Conservation (phyloP, 2,888 invertebrate species). For the Xestia rhomboidea region DNA sequence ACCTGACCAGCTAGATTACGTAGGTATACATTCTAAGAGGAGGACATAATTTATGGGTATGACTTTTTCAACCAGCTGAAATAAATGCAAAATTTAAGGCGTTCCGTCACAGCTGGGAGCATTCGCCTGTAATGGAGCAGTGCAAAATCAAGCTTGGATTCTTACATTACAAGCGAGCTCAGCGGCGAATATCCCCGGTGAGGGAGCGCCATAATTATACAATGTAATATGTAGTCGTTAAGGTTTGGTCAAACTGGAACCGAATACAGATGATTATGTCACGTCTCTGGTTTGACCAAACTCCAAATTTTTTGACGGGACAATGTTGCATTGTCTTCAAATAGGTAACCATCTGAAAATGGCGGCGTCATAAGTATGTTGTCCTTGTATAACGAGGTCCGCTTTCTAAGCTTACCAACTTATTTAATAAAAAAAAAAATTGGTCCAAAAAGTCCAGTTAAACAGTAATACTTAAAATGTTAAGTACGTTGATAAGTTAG, state of each 20-base stretch:
- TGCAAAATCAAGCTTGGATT: too few relatives aligned
- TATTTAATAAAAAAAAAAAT: background rate
- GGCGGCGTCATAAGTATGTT: background rate
- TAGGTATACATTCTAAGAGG: background rate
- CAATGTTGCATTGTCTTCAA: background rate
- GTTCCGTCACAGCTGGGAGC: background rate
- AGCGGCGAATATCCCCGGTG: background rate
- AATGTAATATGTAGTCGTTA: background rate
- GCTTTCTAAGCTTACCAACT: background rate
- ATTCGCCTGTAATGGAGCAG: background rate
- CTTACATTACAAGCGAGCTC: too few relatives aligned
- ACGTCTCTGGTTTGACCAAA: background rate
- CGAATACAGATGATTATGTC: background rate
- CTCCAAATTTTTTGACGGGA: background rate
- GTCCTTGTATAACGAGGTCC: background rate
- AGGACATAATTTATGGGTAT: background rate
- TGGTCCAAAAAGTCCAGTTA: background rate
- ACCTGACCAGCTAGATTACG: constrained; percentile 36
- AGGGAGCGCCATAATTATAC: background rate
- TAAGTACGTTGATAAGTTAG: background rate
- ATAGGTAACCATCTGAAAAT: background rate
- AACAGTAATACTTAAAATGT: background rate
- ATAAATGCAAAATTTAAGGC: background rate
- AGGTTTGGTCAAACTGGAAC: background rate
- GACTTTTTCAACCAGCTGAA: background rate